These are phyloP conservation scores for Onychostruthus taczanowskii DNA, from an alignment of 2,113 vertebrate genomes.

Conservation along the genomic window DNA sequence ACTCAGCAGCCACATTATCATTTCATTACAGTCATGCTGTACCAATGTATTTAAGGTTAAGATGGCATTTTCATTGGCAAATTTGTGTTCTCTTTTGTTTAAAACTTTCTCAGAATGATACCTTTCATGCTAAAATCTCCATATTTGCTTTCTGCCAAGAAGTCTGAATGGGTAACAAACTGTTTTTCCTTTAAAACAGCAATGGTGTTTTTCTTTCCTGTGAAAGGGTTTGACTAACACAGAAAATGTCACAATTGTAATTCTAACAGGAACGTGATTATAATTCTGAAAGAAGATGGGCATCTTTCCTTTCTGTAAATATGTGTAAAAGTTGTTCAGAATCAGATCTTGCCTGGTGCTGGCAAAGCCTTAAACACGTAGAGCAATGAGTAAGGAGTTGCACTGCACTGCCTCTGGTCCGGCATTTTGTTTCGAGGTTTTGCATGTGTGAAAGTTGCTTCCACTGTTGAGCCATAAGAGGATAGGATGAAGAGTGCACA, in stretches of 20 bases:
- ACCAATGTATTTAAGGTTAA: not conserved
- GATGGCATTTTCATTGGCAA: not conserved
- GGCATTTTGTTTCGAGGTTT: accelerated
- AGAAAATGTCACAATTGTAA: not conserved
- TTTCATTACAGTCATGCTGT: not conserved
- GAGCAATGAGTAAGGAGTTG: not conserved
- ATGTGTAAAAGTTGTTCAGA: not conserved
- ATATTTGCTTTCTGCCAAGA: not conserved
- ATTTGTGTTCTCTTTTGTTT: not conserved
- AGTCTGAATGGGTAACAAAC: not conserved
- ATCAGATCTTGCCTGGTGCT: not conserved
- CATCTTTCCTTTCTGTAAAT: not conserved
- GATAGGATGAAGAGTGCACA: not conserved
- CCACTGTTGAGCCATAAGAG: not conserved
- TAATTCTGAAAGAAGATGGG: not conserved
- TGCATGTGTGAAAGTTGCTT: not conserved
- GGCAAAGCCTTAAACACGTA: accelerated
- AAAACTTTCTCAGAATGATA: not conserved
- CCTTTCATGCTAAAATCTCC: not conserved
- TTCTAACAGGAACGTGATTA: not conserved
- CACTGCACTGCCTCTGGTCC: not conserved
- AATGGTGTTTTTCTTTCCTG: not conserved
- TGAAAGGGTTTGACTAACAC: not conserved
- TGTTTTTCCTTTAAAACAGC: not conserved
- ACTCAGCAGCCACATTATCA: not conserved